A percentile compares a stretch with the other conserved stretches of the same genome.
These are phyloP conservation scores for Calameuta idolon DNA, from an alignment of 2,888 invertebrate genomes.

Conservation along the genomic window DNA sequence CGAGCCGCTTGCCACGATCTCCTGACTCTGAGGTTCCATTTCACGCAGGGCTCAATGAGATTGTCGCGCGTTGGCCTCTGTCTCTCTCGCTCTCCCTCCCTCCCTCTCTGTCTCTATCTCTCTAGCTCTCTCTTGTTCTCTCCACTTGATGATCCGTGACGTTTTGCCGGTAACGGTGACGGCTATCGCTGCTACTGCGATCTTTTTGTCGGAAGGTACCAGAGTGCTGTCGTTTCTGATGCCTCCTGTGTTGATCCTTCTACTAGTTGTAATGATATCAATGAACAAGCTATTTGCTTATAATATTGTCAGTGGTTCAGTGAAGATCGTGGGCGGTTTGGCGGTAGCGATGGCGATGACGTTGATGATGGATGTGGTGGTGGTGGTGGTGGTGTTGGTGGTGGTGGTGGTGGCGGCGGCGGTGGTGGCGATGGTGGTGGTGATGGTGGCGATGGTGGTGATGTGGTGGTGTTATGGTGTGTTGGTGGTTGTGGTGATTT, in stretches of 20 bases:
- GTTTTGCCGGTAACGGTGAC: too few species aligned
- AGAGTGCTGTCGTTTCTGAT: too few species aligned
- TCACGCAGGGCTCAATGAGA: constrained; percentile 33
- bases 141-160: constrained; percentile 12
- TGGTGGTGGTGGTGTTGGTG: background rate
- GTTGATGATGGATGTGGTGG: constrained; percentile 17
- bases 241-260: too few species aligned
- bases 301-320: constrained; percentile 10
- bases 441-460: constrained; percentile 11
- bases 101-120: background rate
- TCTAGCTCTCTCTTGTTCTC: constrained; percentile 2
- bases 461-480: background rate
- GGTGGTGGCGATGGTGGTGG: background rate
- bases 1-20: constrained; percentile 80
- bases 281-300: too few species aligned
- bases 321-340: background rate
- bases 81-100: constrained; percentile 7
- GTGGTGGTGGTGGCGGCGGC: background rate
- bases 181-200: too few species aligned
- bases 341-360: constrained; percentile 6
- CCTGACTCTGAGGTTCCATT: constrained; percentile 85
- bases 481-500: background rate
- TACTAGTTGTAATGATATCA: too few species aligned
- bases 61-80: background rate
- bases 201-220: too few species aligned